A percentile compares a stretch with the other conserved stretches of the same genome.
phyloP scores from a whole-genome alignment of 1,140 invertebrate species.

The Leptopilina boulardi region DNA sequence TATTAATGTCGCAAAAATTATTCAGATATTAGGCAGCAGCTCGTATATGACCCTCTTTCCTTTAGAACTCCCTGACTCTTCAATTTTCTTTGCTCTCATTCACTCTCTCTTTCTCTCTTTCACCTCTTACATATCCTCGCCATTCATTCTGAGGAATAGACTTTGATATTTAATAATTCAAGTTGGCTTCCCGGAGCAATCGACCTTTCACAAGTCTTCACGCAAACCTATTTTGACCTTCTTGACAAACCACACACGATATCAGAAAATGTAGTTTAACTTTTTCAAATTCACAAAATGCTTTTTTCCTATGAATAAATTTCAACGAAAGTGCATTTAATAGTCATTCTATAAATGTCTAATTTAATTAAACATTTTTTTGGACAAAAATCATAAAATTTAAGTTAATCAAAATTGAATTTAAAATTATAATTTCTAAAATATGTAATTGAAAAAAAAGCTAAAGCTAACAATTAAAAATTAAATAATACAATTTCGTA shows the following conservation, averaged over 20 bases:
- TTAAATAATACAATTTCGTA: too few species aligned
- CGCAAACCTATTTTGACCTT: background rate
- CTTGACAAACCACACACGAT: background rate
- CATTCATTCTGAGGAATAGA: slow-evolving; percentile 15
- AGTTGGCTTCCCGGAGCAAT: background rate
- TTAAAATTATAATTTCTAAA: too few species aligned
- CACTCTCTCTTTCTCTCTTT: too few species aligned
- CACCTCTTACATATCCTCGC: background rate
- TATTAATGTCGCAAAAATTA: slow-evolving; percentile 18
- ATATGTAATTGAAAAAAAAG: too few species aligned
- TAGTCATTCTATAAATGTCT: too few species aligned
- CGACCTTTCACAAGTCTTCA: background rate
- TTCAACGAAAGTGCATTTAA: too few species aligned
- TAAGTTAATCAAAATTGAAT: too few species aligned
- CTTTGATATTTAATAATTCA: slow-evolving; percentile 23
- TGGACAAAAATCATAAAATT: too few species aligned
- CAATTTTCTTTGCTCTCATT: background rate
- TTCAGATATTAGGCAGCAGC: slow-evolving; percentile 6
- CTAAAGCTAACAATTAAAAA: too few species aligned
- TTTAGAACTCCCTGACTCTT: slow-evolving; percentile 12
- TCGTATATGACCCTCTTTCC: slow-evolving; percentile 22
- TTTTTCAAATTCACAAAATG: background rate
- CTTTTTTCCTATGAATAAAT: background rate
- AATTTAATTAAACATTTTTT: too few species aligned
- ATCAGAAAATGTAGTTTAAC: background rate